Evolutionary conservation across 2,888 invertebrate genomes (phyloP), one percentile per base, ranked within the genome.

Genomic region (Lamellibrachia columna): DNA sequence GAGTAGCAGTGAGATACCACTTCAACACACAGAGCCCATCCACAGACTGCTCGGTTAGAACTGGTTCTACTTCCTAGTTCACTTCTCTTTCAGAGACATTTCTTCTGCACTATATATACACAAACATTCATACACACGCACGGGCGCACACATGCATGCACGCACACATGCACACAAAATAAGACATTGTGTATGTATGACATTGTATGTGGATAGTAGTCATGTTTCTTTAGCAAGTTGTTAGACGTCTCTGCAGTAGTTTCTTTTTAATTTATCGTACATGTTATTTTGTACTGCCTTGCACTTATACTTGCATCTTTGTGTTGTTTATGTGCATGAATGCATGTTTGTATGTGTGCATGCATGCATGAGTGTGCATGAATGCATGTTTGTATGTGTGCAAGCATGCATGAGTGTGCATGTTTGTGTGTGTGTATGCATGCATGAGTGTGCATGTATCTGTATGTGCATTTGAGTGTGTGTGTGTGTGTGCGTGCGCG

Each of bases 1-100:
- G 60, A 93, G 93, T 15, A 93, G 93, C 90, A 93, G 93, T n/a
- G 93, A 93, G 90, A 92, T n/a, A 15, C 15, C 6, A 75, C 75
- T n/a, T 22, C 75, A 75, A 22, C 75, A 11, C 92, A 93, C 90
- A 91, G 75, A 75, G n/a, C 75, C 75, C 22, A n/a, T 75, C 75
- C 75, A 75, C 75, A 11, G 75, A 4, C 75, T 75, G 22, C 75
- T 75, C 22, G 75, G 75, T 75, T 75, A 75, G 75, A 75, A n/a
- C 75, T n/a, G 15, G 22, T 75, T 75, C 15, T 75, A 75, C 75
- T 75, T 75, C 75, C 75, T 75, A 7, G 8, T 55, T 55, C 55
- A 55, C 55, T 9, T 9, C 55, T 55, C 55, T 9, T 55, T 55
- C 55, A 55, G 8, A 40, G 40, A 40, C 40, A 40, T 40, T 0